Base-by-base conservation (phyloP, 2,113 vertebrate species). In the Istiophorus platypterus region DNA sequence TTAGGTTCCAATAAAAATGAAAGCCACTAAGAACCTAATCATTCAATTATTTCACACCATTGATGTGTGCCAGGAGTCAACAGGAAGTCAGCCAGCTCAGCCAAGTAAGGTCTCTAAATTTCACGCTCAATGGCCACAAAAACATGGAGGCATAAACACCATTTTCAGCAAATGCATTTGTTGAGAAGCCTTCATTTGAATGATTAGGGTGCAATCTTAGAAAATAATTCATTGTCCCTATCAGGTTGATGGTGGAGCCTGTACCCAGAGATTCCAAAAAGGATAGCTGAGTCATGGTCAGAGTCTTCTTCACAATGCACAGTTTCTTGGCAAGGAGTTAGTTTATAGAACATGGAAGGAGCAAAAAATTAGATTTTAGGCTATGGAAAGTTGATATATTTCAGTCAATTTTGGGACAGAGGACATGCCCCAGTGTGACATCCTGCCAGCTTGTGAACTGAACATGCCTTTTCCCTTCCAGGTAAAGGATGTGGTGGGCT, bases 401-500 rank as follows among this genome's bases (percentile, higher is more conserved):
- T 2, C 26, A 34, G 27, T 15, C 2, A 8, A 3, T 41, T 24
- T 7, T 31, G 3, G 5, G 1, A 22, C 17, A 5, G 6, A 29
- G 31, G 20, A 5, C 15, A n/a, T 58, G 22, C 7, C 8, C 1
- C 27, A 24, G 7, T 49, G 64, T 39, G 39, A 57, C 26, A 42
- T 18, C 3, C 5, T 51, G 22, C 39, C 18, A 56, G 8, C 9
- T 13, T 0, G 2, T 58, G n/a, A 57, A 45, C 15, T 26, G 1
- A 42, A 15, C 24, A 2, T 39, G 2, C 58, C 0, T 37, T 0
- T n/a, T 17, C 0, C 1, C 68, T 66, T 15, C 12, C 88, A 99
- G 98, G 95, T 99, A 61, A 97, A 98, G 89, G 96, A 99, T 0
- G 95, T 97, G 5, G 97, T 99, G 69, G 98, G 98, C 49, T 99